These are phyloP conservation scores for Dolomedes plantarius DNA, from an alignment of 2,888 invertebrate species.

Conservation along the genomic window DNA sequence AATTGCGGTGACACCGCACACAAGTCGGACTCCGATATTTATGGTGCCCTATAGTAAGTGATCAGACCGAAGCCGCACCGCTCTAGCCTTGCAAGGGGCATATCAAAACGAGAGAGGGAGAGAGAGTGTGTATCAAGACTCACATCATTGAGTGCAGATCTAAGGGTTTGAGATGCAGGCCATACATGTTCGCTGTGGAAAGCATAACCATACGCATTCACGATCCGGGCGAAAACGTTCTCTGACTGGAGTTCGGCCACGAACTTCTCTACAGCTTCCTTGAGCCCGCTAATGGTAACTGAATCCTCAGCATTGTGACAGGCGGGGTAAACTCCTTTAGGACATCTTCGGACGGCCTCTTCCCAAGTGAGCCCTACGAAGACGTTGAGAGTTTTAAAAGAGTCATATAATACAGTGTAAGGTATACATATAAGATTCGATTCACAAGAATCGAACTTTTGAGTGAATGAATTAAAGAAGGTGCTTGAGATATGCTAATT, in stretches of 20 bases:
- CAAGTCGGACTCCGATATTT: too few species aligned
- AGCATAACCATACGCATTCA: slow-evolving; percentile 90
- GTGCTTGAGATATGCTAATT: too few species aligned
- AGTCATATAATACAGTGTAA: too few species aligned
- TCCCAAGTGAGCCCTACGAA: slow-evolving; percentile 93
- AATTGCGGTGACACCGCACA: too few species aligned
- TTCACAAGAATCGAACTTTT: too few species aligned
- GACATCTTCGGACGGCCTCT: slow-evolving; percentile 84
- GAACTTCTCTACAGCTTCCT: slow-evolving; percentile 76
- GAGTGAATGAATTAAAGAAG: too few species aligned
- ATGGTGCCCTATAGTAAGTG: too few species aligned
- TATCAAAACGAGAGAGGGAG: too few species aligned
- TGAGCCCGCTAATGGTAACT: slow-evolving; percentile 94
- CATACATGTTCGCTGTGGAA: slow-evolving; percentile 95
- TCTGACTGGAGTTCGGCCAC: slow-evolving; percentile 77
- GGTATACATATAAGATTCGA: too few species aligned
- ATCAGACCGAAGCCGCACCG: too few species aligned
- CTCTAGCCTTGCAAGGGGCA: too few species aligned
- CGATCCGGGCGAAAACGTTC: slow-evolving; percentile 88
- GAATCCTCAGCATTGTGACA: slow-evolving; percentile 97
- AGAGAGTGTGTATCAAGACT: too few species aligned
- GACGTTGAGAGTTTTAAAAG: neutral
- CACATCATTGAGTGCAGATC: slow-evolving; percentile 45
- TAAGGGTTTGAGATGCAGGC: slow-evolving; percentile 87
- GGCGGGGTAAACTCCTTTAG: slow-evolving; percentile 88